Evolutionary conservation across 2,797 vertebrate genomes (phyloP).

Genomic region (Anguilla anguilla): DNA sequence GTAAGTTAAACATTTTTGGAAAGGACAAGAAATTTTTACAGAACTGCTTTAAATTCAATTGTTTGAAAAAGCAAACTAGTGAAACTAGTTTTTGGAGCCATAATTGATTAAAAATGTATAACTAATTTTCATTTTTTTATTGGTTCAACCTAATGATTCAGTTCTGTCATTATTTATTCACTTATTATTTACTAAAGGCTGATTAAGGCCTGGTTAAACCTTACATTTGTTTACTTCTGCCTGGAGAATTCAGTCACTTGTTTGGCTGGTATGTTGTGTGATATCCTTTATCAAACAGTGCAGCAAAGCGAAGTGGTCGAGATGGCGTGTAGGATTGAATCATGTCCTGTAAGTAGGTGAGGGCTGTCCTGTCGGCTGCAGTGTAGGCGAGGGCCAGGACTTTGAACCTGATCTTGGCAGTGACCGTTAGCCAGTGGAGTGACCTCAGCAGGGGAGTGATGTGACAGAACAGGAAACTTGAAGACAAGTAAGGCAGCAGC

Average conservation of each 20-base stretch:
- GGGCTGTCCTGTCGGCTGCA: no score
- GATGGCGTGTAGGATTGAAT: no score
- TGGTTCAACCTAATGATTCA: not conserved
- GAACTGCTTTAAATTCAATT: not conserved
- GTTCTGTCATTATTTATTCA: not conserved
- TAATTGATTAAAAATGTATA: not conserved
- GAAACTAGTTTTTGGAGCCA: constrained; percentile 1
- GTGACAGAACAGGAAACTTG: no score
- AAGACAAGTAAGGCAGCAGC: no score
- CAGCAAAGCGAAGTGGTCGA: not conserved
- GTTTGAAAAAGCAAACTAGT: not conserved
- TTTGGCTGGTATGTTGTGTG: constrained; percentile 22
- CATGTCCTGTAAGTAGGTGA: no score
- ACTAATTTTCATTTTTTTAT: not conserved
- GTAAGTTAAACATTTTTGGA: not conserved
- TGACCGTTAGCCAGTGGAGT: no score
- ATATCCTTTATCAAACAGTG: not conserved
- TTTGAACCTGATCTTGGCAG: no score
- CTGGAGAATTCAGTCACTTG: not conserved
- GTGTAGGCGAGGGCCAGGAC: no score
- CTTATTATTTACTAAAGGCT: not conserved
- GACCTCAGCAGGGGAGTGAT: no score
- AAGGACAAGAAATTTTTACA: not conserved
- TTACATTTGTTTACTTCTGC: no score
- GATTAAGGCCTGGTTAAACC: not conserved